A percentile compares a stretch with the other conserved stretches of the same genome.
These are phyloP conservation scores for Nicator chloris DNA, from an alignment of 2,113 vertebrate genomes.

Conservation along the genomic window DNA sequence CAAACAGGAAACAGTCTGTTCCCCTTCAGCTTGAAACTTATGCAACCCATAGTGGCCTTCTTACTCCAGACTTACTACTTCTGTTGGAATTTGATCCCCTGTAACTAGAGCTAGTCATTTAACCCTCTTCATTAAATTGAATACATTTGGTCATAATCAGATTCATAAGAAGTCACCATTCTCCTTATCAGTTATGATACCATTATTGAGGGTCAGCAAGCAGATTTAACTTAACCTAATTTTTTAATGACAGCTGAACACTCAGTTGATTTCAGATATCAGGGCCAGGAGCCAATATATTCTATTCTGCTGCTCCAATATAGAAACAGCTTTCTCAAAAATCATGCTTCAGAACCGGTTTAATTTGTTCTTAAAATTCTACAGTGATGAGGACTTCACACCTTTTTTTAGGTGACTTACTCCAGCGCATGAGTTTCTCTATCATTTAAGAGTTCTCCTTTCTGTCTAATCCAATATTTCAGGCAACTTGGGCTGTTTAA, in stretches of 20 bases:
- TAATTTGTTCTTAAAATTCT: background rate
- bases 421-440: background rate
- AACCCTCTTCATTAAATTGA: background rate
- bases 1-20: background rate
- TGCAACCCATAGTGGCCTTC: background rate
- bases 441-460: background rate
- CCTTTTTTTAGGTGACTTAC: background rate
- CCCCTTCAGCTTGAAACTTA: background rate
- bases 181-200: background rate
- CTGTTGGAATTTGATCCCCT: background rate
- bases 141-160: background rate
- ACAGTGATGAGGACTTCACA: background rate
- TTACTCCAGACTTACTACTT: background rate
- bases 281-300: background rate
- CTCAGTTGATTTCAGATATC: background rate
- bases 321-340: background rate
- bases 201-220: background rate
- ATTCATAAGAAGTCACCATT: background rate
- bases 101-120: background rate
- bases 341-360: background rate
- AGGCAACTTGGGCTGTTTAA: background rate
- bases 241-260: background rate
- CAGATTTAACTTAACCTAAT: background rate
- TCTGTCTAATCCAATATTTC: background rate
- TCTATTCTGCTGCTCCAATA: background rate